Evolutionary conservation across 2,888 invertebrate species (phyloP).

Genomic region (Amphipoea oculea): DNA sequence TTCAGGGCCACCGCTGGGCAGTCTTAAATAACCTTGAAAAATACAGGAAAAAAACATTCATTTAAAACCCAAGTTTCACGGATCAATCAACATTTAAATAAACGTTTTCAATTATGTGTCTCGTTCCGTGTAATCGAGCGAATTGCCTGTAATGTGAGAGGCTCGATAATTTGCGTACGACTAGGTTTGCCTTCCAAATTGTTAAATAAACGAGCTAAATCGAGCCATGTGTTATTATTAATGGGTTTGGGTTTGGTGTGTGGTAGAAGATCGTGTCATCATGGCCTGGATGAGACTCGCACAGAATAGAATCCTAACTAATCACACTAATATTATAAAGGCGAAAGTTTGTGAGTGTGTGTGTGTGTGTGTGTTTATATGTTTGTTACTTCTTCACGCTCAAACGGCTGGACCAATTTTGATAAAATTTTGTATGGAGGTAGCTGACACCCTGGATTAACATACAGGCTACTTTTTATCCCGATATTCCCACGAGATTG

Average conservation of each 20-base stretch:
- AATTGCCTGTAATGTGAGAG: slow-evolving; percentile 34
- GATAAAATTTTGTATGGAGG: too few species aligned
- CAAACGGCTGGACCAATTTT: too few species aligned
- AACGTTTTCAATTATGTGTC: slow-evolving; percentile 25
- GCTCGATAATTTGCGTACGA: slow-evolving; percentile 35
- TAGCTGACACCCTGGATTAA: too few species aligned
- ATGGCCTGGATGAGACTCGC: not conserved
- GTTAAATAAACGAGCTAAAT: slow-evolving; percentile 15
- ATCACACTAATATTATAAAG: not conserved
- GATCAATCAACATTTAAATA: slow-evolving; percentile 29
- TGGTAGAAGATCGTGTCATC: not conserved
- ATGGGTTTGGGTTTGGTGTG: not conserved
- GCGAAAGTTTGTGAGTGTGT: not conserved
- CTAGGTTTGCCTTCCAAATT: slow-evolving; percentile 27
- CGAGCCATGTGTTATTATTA: not conserved
- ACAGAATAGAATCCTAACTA: not conserved
- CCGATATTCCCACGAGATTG: too few species aligned
- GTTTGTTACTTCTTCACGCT: not conserved
- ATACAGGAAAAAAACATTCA: not conserved
- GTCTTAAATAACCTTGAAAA: not conserved
- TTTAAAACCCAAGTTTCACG: slow-evolving; percentile 9
- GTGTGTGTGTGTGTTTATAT: too few species aligned
- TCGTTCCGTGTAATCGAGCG: slow-evolving; percentile 15
- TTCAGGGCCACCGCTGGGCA: not conserved
- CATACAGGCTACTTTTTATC: too few species aligned